Evolutionary conservation across 2,888 invertebrate species (phyloP), one percentile per base, ranked within the genome.

Genomic region (Eilema griseolum): DNA sequence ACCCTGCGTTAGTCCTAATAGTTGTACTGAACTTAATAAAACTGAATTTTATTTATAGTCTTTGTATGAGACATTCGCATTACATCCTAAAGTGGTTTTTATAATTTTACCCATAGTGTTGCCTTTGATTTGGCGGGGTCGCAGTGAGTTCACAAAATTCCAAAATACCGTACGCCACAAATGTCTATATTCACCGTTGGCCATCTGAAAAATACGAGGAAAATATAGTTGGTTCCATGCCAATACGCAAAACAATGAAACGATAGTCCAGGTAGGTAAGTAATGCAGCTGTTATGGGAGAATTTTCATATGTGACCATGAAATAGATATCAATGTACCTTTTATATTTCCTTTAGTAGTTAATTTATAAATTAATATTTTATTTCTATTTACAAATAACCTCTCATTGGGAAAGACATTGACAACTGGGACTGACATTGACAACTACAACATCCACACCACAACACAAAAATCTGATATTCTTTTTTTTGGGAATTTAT

Each of bases 101-200:
- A 23, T 56, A 24, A 23, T 12, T 28, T 79, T 83, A 94, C 95
- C 95, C 73, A 94, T 93, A 68, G 87, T 78, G 81, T 92, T 92
- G 66, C 93, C 94, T 64, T 63, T 80, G 52, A 92, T 88, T 74
- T 87, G 92, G 33, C 89, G 88, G 7, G 94, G 94, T 80, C 88
- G 94, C 1, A 97, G 80, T 0, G 97, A 97, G 74, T 96, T 96
- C 2, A 97, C 85, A 80, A 98, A 97, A 87, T 96, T 96, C 76
- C 90, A 95, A 24, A 96, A 88, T 14, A 96, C 95, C 73, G 96
- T 95, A 59, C 89, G 87, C 89, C 89, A 94, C 16, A 95, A 83
- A 74, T 89, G 76, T 72, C 95, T 85, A 68, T 83, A 81, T 85
- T 88, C 88, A 12, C 92, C 92, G 61, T 86, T 87, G 68, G 93